Percentiles rank a stretch among this genome's conserved stretches.
Evolutionary conservation across 2,797 vertebrate genomes (phyloP).

Genomic region (Arctocebus calabarensis): DNA sequence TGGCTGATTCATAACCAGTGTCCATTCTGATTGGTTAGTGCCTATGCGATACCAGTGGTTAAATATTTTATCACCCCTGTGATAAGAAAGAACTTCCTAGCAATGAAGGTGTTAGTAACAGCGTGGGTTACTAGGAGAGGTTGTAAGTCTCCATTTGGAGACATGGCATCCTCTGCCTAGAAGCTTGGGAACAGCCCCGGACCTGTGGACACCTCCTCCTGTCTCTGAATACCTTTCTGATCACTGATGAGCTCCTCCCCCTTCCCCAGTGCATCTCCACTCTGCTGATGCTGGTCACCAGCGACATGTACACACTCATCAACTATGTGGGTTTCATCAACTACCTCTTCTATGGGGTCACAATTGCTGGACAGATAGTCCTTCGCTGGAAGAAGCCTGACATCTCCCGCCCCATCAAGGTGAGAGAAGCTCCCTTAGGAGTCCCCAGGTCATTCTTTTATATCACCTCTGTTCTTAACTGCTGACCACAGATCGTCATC

Average conservation of each 20-base stretch:
- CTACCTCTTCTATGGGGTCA: slow-evolving; percentile 97
- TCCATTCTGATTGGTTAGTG: neutral
- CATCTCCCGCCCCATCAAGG: slow-evolving; percentile 94
- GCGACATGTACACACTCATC: slow-evolving; percentile 97
- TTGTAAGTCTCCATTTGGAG: neutral
- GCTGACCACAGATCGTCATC: neutral
- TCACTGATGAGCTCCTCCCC: neutral
- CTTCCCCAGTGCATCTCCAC: slow-evolving; percentile 93
- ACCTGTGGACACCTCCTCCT: neutral
- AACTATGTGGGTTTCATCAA: slow-evolving; percentile 98
- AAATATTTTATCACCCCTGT: neutral
- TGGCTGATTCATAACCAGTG: neutral
- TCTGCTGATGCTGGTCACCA: slow-evolving; percentile 96
- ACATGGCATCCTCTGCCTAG: neutral
- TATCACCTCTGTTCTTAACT: neutral
- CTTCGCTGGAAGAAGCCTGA: slow-evolving; percentile 93
- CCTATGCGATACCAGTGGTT: neutral
- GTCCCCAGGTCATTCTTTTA: neutral
- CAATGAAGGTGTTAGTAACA: neutral
- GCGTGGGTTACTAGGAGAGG: neutral
- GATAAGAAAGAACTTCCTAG: slow-evolving; percentile 7
- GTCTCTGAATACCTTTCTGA: neutral
- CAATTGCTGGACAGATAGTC: slow-evolving; percentile 95
- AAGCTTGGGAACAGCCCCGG: neutral
- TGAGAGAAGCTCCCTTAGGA: slow-evolving; percentile 73